Evolutionary conservation across 2,888 invertebrate species (phyloP).

Genomic region (Automeris io): DNA sequence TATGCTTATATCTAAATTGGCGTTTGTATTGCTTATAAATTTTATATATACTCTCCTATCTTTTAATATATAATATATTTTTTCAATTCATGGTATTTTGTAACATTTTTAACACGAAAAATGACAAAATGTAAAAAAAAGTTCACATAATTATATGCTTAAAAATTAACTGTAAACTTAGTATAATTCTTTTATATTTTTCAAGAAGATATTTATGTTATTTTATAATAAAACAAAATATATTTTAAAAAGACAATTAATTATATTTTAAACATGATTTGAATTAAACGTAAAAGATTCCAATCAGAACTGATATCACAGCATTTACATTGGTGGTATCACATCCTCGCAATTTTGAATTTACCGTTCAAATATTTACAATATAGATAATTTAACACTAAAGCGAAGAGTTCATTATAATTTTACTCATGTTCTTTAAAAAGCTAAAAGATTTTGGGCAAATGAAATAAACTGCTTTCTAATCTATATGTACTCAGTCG

Average conservation of each 20-base stretch:
- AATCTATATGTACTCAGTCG: constrained; percentile 60
- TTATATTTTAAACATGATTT: constrained; percentile 1
- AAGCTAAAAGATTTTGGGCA: constrained; percentile 22
- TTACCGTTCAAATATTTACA: constrained; percentile 35
- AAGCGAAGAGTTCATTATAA: constrained; percentile 18
- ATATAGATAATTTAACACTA: constrained; percentile 22
- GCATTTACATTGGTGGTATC: constrained; percentile 61
- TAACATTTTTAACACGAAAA: too few relatives aligned
- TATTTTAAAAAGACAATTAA: too few relatives aligned
- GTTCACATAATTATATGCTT: too few relatives aligned
- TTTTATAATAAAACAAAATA: too few relatives aligned
- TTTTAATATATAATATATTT: constrained; percentile 1
- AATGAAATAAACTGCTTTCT: constrained; percentile 20
- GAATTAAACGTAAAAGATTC: constrained; percentile 14
- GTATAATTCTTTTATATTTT: too few relatives aligned
- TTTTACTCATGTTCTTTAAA: constrained; percentile 19
- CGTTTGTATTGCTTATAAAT: constrained; percentile 64
- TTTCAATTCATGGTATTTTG: constrained; percentile 9
- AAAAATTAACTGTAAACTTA: too few relatives aligned
- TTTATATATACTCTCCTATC: constrained; percentile 22
- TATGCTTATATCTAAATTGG: constrained; percentile 63
- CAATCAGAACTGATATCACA: constrained; percentile 72
- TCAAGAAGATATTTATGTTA: too few relatives aligned
- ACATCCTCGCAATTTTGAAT: constrained; percentile 46
- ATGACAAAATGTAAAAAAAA: too few relatives aligned